Conservation (phyloP, 2,113 vertebrate genomes). For the Myiozetetes cayanensis region DNA sequence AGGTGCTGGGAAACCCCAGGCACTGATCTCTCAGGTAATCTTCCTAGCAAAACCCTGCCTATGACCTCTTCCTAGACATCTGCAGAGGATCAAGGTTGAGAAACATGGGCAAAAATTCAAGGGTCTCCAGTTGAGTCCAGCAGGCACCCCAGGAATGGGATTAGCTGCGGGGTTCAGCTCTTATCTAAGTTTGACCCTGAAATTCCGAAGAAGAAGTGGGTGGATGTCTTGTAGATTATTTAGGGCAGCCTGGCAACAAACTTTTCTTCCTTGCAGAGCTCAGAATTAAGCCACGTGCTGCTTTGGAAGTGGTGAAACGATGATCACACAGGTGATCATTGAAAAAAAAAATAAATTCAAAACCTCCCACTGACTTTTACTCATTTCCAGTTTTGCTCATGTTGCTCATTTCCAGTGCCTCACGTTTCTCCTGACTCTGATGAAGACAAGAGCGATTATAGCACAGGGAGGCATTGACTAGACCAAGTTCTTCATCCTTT, state of each 20-base stretch:
- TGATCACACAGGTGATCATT: not conserved
- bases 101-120: not conserved
- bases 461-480: not conserved
- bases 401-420: not conserved
- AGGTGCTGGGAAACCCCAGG: not conserved
- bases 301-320: not conserved
- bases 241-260: not conserved
- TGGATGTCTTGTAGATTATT: not conserved
- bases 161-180: not conserved
- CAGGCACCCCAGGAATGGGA: not conserved
- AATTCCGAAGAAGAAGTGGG: not conserved
- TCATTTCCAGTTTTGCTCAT: not conserved
- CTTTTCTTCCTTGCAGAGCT: not conserved
- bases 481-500: not conserved
- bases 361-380: not conserved
- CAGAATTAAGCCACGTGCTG: not conserved
- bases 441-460: not conserved
- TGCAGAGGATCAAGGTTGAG: not conserved
- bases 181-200: not conserved
- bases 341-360: not conserved
- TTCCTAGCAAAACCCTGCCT: not conserved
- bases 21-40: not conserved
- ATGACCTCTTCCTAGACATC: not conserved
- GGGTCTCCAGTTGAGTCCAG: not conserved
- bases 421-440: not conserved